Base-by-base conservation (phyloP, 2,888 invertebrate genomes). In the Ephialtes manifestator region DNA sequence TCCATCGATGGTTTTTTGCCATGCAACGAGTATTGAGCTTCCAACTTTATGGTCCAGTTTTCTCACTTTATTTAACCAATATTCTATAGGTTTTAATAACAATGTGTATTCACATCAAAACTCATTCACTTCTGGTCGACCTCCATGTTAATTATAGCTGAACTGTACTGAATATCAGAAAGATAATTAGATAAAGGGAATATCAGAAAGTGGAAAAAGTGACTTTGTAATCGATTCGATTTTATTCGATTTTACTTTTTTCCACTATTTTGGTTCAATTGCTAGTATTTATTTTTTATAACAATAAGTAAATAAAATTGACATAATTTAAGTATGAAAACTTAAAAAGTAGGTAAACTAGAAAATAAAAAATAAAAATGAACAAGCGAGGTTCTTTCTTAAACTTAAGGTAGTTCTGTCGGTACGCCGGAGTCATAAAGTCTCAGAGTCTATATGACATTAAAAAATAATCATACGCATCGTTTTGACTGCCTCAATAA, bases 41-140 rank as follows among this genome's bases (percentile, higher is more conserved):
- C 5, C 5, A n/a, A 31, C 10, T 24, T 63, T 63, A 31, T 18
- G 60, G 35, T 63, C 60, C 4, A n/a, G 46, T 75, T 68, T 68
- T 58, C 48, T 55, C 68, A 28, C 51, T 60, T 60, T 43, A 31
- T 82, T 2, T 18, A 31, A 31, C 35, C n/a, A 18, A 11, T 13
- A 48, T 60, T 39, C 1, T 3, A 70, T 68, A 51, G 15, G 71
- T 80, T 51, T 55, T 71, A 63, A 48, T 71, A 65, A 75, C 39
- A 35, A 28, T 60, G 31, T 39, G 20, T 35, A 71, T 72, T 68
- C 46, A 46, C 39, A 48, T 51, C n/a, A n/a, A 58, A 60, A 55
- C 24, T 18, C 35, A 60, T 60, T 60, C 35, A 15, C 8, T 13
- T 31, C 60, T 60, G 8, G 35, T 60, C 35, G 35, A 60, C 60